Evolutionary conservation across 2,113 vertebrate species (phyloP).

Genomic region (Galeopterus variegatus): DNA sequence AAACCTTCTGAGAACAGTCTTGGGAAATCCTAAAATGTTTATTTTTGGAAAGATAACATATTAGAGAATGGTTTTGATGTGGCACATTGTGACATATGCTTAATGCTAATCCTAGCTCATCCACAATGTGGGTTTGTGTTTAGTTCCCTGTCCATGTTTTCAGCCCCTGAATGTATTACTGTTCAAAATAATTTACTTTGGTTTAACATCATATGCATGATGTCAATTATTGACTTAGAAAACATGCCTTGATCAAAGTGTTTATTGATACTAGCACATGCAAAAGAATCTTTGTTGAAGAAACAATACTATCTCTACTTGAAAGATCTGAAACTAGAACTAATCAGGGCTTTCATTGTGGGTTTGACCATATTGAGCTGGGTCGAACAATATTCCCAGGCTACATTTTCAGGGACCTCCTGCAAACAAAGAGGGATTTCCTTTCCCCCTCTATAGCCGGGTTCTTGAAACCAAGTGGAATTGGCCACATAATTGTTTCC

Average conservation of each 20-base stretch:
- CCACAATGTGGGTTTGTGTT: conserved; percentile 19
- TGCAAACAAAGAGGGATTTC: background rate
- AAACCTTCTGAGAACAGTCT: background rate
- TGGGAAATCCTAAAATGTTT: background rate
- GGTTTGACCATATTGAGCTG: background rate
- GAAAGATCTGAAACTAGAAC: conserved; percentile 23
- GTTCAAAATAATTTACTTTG: conserved; percentile 15
- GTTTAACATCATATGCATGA: conserved; percentile 27
- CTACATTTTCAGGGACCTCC: background rate
- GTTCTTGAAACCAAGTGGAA: conserved; percentile 53
- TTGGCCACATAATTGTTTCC: conserved; percentile 64
- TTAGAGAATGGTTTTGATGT: background rate
- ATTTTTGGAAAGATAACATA: background rate
- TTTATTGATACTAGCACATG: background rate
- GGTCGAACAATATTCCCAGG: background rate
- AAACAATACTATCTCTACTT: background rate
- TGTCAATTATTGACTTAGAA: conserved; percentile 46
- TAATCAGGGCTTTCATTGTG: background rate
- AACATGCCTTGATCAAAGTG: conserved; percentile 10
- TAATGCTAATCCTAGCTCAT: background rate
- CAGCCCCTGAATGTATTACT: background rate
- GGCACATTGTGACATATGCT: background rate
- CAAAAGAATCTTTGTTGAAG: background rate
- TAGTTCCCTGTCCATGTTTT: background rate
- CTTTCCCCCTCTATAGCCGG: background rate